These are phyloP conservation scores for Lepus townsendii DNA, from an alignment of 2,797 vertebrate species.

Conservation along the genomic window DNA sequence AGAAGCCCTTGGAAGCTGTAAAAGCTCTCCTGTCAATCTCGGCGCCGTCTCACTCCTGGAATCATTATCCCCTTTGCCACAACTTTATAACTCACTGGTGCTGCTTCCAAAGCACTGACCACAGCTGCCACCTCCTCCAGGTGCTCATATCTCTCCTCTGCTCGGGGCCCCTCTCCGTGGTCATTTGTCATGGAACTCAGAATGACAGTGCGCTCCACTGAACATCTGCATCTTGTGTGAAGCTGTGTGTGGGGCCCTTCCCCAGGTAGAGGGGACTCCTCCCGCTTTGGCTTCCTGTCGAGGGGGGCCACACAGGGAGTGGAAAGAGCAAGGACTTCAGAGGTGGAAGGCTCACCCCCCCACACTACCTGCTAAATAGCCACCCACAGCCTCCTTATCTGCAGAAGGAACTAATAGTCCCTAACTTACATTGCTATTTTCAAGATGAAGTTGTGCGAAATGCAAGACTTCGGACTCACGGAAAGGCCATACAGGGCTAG, in stretches of 20 bases:
- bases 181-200: slow-evolving; percentile 71
- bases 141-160: neutral
- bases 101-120: slow-evolving; percentile 8
- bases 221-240: neutral
- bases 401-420: neutral
- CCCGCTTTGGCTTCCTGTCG: neutral
- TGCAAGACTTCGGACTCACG: neutral
- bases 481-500: neutral
- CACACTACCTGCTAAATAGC: neutral
- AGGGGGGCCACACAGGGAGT: neutral
- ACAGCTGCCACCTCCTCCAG: neutral
- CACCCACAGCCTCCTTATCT: slow-evolving; percentile 5
- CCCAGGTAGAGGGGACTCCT: neutral
- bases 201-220: slow-evolving; percentile 2
- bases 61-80: slow-evolving; percentile 27
- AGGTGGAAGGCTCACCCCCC: neutral
- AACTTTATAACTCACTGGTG: slow-evolving; percentile 61
- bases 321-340: neutral
- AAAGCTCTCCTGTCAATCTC: slow-evolving; percentile 61
- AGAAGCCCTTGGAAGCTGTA: slow-evolving; percentile 35
- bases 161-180: neutral
- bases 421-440: neutral
- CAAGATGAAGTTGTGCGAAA: neutral
- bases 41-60: neutral
- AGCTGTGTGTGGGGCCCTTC: neutral